Conservation (phyloP, 1,140 invertebrate species). For the Muscidifurax raptorellus region DNA sequence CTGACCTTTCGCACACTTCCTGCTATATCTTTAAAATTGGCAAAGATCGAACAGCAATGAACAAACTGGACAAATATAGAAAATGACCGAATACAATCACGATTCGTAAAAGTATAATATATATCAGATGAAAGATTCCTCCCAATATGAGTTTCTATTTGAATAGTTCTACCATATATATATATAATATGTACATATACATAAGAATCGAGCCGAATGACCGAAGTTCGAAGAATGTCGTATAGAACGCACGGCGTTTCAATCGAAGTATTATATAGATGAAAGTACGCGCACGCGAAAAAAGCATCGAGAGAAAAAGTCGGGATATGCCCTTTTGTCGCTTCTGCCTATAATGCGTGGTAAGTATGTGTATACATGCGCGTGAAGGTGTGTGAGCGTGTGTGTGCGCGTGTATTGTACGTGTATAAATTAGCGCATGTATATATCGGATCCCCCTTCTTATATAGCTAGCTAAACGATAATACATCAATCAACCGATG, state of each 20-base stretch:
- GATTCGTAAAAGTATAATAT: background rate
- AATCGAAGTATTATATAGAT: background rate
- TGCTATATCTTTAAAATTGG: background rate
- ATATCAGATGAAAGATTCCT: background rate
- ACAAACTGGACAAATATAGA: background rate
- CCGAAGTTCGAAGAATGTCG: background rate
- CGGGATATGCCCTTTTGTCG: background rate
- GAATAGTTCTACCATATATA: background rate
- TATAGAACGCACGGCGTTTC: background rate
- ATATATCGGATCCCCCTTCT: conserved; percentile 44
- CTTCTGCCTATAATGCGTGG: background rate
- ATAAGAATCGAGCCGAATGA: conserved; percentile 47
- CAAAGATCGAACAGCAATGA: background rate
- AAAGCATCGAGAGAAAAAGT: conserved; percentile 36
- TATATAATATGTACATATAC: background rate
- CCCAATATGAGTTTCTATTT: background rate
- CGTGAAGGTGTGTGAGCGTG: background rate
- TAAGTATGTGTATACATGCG: background rate
- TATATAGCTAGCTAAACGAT: conserved; percentile 64
- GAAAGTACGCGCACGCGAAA: conserved; percentile 2
- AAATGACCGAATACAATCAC: background rate
- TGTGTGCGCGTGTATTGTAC: background rate
- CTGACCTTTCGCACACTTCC: background rate
- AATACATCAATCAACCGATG: conserved; percentile 64
- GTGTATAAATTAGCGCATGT: background rate